Percentiles rank a stretch among this genome's conserved stretches.
phyloP scores from a whole-genome alignment of 2,888 invertebrate genomes.

The Tethea ocularis region DNA sequence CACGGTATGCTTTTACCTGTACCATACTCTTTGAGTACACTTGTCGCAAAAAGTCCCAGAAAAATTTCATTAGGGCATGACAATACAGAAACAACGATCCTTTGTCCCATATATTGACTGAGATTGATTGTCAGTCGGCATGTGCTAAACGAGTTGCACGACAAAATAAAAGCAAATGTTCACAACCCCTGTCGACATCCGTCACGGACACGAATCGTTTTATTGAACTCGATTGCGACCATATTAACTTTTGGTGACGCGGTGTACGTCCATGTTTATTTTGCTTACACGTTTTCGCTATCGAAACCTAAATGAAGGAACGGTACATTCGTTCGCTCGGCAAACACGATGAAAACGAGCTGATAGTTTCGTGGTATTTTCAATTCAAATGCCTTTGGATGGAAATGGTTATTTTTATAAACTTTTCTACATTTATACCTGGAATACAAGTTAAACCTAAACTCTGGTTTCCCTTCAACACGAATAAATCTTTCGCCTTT shows the following conservation, averaged over 20 bases:
- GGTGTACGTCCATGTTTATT: conserved; percentile 38
- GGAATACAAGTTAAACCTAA: too few species aligned
- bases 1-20: conserved; percentile 8
- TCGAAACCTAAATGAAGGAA: conserved; percentile 12
- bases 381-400: background rate
- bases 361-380: background rate
- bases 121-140: conserved; percentile 80
- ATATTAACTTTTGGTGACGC: conserved; percentile 64
- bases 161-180: conserved; percentile 77
- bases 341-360: background rate
- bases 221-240: conserved; percentile 64
- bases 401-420: background rate
- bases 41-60: conserved; percentile 47
- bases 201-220: conserved; percentile 70
- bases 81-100: conserved; percentile 69
- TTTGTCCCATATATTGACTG: conserved; percentile 79
- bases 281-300: conserved; percentile 19
- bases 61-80: conserved; percentile 71
- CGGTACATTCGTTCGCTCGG: background rate
- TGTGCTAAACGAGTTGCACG: conserved; percentile 74
- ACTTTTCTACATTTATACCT: background rate
- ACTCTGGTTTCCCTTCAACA: too few species aligned
- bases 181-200: conserved; percentile 70
- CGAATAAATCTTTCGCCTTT: too few species aligned
- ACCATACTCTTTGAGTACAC: conserved; percentile 17